Percentiles rank a stretch among this genome's conserved stretches.
Evolutionary conservation across 2,797 vertebrate genomes (phyloP).

Genomic region (Myotis myotis): DNA sequence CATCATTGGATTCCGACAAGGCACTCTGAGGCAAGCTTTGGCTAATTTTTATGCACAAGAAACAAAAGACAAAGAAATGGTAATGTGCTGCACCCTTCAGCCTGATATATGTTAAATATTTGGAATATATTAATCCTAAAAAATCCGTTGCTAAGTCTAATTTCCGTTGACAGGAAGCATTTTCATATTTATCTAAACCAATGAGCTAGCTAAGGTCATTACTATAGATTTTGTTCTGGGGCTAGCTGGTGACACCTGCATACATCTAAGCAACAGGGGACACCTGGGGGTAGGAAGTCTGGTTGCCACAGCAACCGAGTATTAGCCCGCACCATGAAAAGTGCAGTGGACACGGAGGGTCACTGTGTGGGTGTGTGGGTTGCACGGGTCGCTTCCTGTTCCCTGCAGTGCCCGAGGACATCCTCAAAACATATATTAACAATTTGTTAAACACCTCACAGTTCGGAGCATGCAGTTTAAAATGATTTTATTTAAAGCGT

Average conservation of each 20-base stretch:
- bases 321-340: constrained; percentile 56
- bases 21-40: background rate
- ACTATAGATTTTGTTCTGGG: constrained; percentile 31
- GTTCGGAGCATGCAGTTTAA: background rate
- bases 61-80: constrained; percentile 60
- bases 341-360: constrained; percentile 21
- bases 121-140: constrained; percentile 69
- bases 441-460: background rate
- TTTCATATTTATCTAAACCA: constrained; percentile 66
- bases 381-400: constrained; percentile 71
- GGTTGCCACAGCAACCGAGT: background rate
- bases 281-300: constrained; percentile 67
- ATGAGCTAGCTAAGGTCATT: constrained; percentile 59
- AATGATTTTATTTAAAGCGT: background rate
- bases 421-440: background rate
- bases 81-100: constrained; percentile 63
- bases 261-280: constrained; percentile 58
- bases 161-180: constrained; percentile 80
- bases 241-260: constrained; percentile 66
- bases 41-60: constrained; percentile 61
- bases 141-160: constrained; percentile 63
- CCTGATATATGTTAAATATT: constrained; percentile 66
- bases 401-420: constrained; percentile 36
- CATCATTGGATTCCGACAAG: background rate
- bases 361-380: constrained; percentile 27